A percentile compares a stretch with the other conserved stretches of the same genome.
These are phyloP conservation scores for Coregonus ussuriensis DNA, from an alignment of 2,797 vertebrate genomes.

Conservation along the genomic window DNA sequence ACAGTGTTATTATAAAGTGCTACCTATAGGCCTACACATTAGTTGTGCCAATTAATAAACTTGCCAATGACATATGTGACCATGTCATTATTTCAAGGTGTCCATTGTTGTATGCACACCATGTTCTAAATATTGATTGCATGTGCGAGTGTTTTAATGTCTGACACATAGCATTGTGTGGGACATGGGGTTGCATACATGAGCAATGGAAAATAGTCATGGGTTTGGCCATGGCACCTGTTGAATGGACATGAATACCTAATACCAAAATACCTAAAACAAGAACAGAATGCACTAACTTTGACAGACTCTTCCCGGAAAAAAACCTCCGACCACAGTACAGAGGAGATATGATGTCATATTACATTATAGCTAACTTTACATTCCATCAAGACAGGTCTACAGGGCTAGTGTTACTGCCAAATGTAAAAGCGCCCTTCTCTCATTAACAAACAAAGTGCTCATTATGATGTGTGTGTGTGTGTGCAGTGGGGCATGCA, in stretches of 20 bases:
- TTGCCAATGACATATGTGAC: neutral
- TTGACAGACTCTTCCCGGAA: neutral
- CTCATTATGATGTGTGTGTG: neutral
- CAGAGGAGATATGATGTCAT: too few species aligned
- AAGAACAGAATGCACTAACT: constrained; percentile 1
- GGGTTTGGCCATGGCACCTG: neutral
- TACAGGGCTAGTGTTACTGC: neutral
- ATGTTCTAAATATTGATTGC: neutral
- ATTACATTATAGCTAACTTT: too few species aligned
- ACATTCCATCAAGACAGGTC: too few species aligned
- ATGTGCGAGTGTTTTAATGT: neutral
- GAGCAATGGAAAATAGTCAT: neutral
- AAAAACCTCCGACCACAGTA: neutral
- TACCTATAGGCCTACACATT: too few species aligned
- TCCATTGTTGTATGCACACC: neutral
- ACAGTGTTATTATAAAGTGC: too few species aligned
- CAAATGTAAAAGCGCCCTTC: neutral
- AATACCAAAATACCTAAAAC: neutral
- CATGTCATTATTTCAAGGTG: neutral
- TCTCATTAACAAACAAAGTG: neutral
- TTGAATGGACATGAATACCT: neutral
- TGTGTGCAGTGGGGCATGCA: neutral
- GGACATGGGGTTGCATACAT: neutral
- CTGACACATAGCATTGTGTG: neutral
- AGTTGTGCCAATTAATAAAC: neutral